Evolutionary conservation across 1,140 invertebrate species (phyloP), one percentile per base, ranked within the genome.

Genomic region (Hypothenemus hampei): DNA sequence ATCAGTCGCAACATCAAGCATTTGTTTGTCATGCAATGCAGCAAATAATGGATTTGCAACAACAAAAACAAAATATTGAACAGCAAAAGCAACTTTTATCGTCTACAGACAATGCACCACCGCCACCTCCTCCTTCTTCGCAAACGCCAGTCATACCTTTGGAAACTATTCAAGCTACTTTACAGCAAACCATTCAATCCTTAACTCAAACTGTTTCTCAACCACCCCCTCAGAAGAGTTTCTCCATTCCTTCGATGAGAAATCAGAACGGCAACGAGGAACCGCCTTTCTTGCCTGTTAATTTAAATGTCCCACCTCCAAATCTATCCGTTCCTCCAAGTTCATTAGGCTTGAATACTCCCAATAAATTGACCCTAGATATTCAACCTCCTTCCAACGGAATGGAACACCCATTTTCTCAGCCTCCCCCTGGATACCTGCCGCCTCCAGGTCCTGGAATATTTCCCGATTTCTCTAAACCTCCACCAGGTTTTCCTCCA

Each of bases 1-100:
- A 89, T 68, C 89, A 95, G 75, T 85, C 88, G 31, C 94, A 98
- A 67, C 94, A 98, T 77, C 87, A 96, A 73, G 89, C 93, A 4
- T 98, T 96, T 72, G 86, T 93, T 4, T 81, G 84, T 36, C 95
- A 98, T 73, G 86, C 93, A 7, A 80, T 88, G 65, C 85, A 91
- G 68, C 88, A 92, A 70, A 87, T 95, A 63, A 87, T 92, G 69
- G 85, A 80, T 65, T 75, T 89, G 43, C 86, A 91, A 64, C 82
- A 88, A 69, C 87, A 90, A 67, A 88, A 88, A 65, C 81, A 84
- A 54, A 78, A 79, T 10, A 73, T 90, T 29, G 83, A 90, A 65
- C 76, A 85, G 58, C 85, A 89, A 63, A 68, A 77, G 26, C 50
- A 33, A 41, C 36, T 43, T 11, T 72, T 73, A 63, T 61, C 71